A percentile compares a stretch with the other conserved stretches of the same genome.
Conservation (phyloP, 2,888 invertebrate species). For the Laspeyria flexula region DNA sequence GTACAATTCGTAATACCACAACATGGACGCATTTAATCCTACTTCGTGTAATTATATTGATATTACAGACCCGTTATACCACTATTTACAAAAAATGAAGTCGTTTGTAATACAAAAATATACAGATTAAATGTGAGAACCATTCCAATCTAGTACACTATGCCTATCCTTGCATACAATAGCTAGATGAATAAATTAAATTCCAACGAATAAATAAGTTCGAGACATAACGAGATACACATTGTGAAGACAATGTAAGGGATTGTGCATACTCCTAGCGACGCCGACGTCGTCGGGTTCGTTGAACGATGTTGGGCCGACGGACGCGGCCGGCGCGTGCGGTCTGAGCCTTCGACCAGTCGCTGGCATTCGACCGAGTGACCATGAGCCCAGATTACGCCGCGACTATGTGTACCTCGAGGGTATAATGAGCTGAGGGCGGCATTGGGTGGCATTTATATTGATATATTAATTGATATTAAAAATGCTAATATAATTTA, state of each 20-base stretch:
- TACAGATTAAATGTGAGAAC: too few relatives aligned
- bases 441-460: background rate
- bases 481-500: too few relatives aligned
- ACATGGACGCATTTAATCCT: too few relatives aligned
- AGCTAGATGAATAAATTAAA: background rate
- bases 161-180: too few relatives aligned
- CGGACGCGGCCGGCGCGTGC: slow-evolving; percentile 17
- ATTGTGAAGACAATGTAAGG: slow-evolving; percentile 13
- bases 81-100: too few relatives aligned
- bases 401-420: slow-evolving; percentile 4
- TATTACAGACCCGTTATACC: too few relatives aligned
- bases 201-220: background rate
- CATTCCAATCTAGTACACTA: too few relatives aligned
- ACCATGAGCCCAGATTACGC: slow-evolving; percentile 18
- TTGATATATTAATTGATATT: background rate
- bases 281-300: slow-evolving; percentile 2
- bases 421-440: slow-evolving; percentile 1
- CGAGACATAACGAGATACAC: background rate
- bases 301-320: slow-evolving; percentile 22
- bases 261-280: slow-evolving; percentile 9
- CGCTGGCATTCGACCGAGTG: slow-evolving; percentile 15
- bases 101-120: too few relatives aligned
- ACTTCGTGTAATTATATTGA: too few relatives aligned
- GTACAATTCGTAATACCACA: too few relatives aligned
- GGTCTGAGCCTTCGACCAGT: slow-evolving; percentile 18